phyloP scores from a whole-genome alignment of 2,888 invertebrate species.

The Drosophila sordidapex region DNA sequence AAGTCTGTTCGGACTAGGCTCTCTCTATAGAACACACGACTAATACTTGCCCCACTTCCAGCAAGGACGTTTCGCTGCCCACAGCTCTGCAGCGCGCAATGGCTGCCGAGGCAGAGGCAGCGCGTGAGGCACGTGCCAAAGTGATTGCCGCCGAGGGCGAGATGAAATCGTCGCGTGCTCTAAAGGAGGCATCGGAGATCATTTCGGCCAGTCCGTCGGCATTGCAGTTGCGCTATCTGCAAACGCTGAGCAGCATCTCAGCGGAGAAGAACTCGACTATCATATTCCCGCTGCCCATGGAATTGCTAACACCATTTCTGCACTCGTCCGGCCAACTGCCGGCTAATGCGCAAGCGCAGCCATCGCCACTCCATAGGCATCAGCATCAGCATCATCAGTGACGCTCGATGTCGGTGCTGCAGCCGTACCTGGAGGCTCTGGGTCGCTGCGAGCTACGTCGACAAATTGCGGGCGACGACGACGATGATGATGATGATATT shows the following conservation, averaged over 20 bases:
- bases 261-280: slow-evolving; percentile 98
- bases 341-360: slow-evolving; percentile 25
- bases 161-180: slow-evolving; percentile 91
- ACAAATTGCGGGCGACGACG: slow-evolving; percentile 38
- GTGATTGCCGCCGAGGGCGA: slow-evolving; percentile 93
- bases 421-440: slow-evolving; percentile 77
- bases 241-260: slow-evolving; percentile 95
- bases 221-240: slow-evolving; percentile 91
- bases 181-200: slow-evolving; percentile 94
- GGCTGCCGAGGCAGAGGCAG: slow-evolving; percentile 93
- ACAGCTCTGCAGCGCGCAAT: slow-evolving; percentile 92
- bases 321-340: slow-evolving; percentile 44
- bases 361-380: slow-evolving; percentile 50
- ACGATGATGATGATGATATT: slow-evolving; percentile 59
- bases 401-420: slow-evolving; percentile 78
- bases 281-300: slow-evolving; percentile 96
- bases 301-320: slow-evolving; percentile 86
- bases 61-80: slow-evolving; percentile 92
- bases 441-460: slow-evolving; percentile 74
- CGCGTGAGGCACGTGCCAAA: slow-evolving; percentile 88
- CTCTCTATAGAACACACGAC: not conserved
- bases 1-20: not conserved
- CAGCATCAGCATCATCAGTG: slow-evolving; percentile 71
- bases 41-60: slow-evolving; percentile 70
- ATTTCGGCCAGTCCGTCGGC: slow-evolving; percentile 91